Percentiles rank a stretch among this genome's conserved stretches.
Evolutionary conservation across 2,113 vertebrate species (phyloP).

Genomic region (Larimichthys crocea): DNA sequence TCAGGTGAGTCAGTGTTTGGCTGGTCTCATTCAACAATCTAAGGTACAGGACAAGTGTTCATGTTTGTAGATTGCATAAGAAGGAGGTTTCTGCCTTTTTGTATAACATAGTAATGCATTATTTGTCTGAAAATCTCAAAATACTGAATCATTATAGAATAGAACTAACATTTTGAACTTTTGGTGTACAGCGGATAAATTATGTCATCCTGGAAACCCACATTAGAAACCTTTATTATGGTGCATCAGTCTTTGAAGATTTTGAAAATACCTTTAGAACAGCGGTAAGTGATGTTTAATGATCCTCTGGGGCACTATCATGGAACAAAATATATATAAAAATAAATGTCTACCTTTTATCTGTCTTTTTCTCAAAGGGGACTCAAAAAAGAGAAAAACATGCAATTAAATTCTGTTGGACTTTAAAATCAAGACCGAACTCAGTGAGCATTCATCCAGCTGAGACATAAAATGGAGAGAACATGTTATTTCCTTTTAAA

Average conservation of each 20-base stretch:
- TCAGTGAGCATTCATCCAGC: background rate
- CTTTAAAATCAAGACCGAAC: background rate
- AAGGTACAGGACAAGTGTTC: too few species aligned
- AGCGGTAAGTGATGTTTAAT: background rate
- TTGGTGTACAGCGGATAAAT: background rate
- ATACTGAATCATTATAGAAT: background rate
- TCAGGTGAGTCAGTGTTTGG: too few species aligned
- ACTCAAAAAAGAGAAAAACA: background rate
- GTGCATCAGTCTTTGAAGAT: background rate
- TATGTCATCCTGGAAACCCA: background rate
- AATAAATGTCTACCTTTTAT: background rate
- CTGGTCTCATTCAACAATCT: too few species aligned
- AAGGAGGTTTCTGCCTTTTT: background rate
- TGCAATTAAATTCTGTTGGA: background rate
- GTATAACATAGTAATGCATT: background rate
- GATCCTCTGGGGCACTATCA: background rate
- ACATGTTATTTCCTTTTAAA: constrained; percentile 1
- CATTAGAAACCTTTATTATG: background rate
- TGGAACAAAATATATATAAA: background rate
- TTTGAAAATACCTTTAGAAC: background rate
- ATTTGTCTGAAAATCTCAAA: background rate
- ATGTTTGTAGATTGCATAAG: too few species aligned
- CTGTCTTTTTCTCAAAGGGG: background rate
- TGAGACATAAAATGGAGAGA: background rate
- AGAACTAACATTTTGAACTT: too few species aligned